These are phyloP conservation scores for Muscicapa comitata DNA, from an alignment of 2,797 vertebrate genomes.

Conservation along the genomic window DNA sequence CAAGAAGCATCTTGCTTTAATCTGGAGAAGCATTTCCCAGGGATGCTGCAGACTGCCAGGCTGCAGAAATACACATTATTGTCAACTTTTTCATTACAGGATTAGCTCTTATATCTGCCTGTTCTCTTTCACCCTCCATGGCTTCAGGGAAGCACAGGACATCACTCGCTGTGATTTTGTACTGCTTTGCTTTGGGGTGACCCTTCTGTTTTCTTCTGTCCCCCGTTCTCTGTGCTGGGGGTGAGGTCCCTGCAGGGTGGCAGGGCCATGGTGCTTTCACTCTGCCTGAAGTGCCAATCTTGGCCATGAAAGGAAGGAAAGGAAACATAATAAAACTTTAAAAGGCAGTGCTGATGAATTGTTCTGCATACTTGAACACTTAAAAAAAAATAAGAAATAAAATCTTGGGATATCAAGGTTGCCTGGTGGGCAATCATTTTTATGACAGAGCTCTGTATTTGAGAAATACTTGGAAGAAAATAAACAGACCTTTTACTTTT, in stretches of 20 bases:
- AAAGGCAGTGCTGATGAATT: background rate
- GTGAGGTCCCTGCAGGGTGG: background rate
- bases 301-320: background rate
- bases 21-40: background rate
- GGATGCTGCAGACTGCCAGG: background rate
- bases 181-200: background rate
- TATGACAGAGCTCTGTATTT: background rate
- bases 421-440: background rate
- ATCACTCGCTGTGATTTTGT: background rate
- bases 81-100: background rate
- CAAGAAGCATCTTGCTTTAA: background rate
- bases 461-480: background rate
- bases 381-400: background rate
- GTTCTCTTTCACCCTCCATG: background rate
- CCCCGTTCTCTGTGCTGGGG: background rate
- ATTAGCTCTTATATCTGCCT: background rate
- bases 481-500: background rate
- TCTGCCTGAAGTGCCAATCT: rapidly evolving
- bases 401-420: background rate
- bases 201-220: background rate
- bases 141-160: background rate
- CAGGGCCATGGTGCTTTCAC: rapidly evolving
- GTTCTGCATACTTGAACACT: background rate
- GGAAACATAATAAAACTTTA: background rate
- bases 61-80: background rate